Conservation (phyloP, 1,140 invertebrate genomes). For the Chironomus tepperi region DNA sequence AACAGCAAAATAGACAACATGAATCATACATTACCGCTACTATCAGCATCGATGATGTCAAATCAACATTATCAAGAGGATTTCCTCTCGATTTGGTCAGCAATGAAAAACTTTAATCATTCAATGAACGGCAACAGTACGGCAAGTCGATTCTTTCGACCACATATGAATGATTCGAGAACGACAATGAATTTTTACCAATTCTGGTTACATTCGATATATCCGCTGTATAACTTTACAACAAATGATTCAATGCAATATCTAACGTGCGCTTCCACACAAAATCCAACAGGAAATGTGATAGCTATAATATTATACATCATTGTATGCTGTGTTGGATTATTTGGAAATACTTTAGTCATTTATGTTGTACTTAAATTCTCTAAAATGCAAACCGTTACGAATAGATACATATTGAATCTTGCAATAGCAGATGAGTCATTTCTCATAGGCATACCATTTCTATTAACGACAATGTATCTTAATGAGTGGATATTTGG, state of each 20-base stretch:
- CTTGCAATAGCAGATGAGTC: constrained; percentile 93
- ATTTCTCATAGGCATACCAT: constrained; percentile 89
- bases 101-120: not conserved
- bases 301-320: constrained; percentile 60
- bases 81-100: not conserved
- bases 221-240: not conserved
- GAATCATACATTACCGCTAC: not conserved
- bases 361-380: constrained; percentile 92
- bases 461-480: constrained; percentile 82
- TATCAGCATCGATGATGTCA: not conserved
- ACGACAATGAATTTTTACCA: constrained; percentile 6
- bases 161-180: not conserved
- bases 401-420: constrained; percentile 95
- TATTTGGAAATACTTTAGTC: constrained; percentile 87
- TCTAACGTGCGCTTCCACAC: not conserved
- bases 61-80: not conserved
- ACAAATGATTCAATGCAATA: not conserved
- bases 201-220: not conserved
- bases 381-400: constrained; percentile 96
- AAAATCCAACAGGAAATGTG: constrained; percentile 39
- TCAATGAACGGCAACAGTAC: not conserved
- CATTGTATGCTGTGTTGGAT: constrained; percentile 77
- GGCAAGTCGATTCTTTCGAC: not conserved
- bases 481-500: constrained; percentile 85
- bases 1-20: not conserved